Evolutionary conservation across 2,888 invertebrate genomes (phyloP), one percentile per base, ranked within the genome.

Genomic region (Macroteleia sp.): DNA sequence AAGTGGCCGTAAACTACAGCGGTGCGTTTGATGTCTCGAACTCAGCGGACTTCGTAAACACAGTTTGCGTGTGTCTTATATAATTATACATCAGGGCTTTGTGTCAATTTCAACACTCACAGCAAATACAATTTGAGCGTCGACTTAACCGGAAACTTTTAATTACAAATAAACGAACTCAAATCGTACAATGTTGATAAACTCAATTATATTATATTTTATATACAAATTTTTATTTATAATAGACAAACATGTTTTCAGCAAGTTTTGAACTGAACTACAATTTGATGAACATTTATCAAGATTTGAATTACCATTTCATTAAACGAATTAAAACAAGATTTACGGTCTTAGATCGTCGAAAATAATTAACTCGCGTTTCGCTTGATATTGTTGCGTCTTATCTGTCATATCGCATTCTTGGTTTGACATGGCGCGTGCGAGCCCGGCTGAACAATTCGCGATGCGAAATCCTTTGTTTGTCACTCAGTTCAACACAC

Each of bases 1-100:
- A n/a, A 74, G 46, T 61, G 59, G 22, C 44, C 54, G 59, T 52
- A 66, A 66, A 73, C 66, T 67, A 64, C 59, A 48, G 64, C 74
- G 67, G 67, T 54, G 67, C 61, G 44, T 67, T 74, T 74, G 67
- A 67, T 67, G 74, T 61, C 50, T 66, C 67, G 41, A 61, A 67
- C 74, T 66, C 56, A 28, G 9, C 39, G 66, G 46, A 67, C 74
- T 75, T 48, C 3, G 66, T 46, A 73, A 73, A 74, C 52, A 67
- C 67, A 19, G 67, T 75, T 75, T 39, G 12, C 44, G 61, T 67
- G 67, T 71, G 41, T 75, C 67, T 67, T 75, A 75, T 61, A 28
- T 48, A 67, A 67, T 67, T 67, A 75, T 61, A 46, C 48, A 67
- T 61, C 54, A 10, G 74, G 61, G 67, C 74, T 74, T 74, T 66